A percentile compares a stretch with the other conserved stretches of the same genome.
These are phyloP conservation scores for Trichopoda pennipes DNA, from an alignment of 2,888 invertebrate genomes.

Conservation along the genomic window DNA sequence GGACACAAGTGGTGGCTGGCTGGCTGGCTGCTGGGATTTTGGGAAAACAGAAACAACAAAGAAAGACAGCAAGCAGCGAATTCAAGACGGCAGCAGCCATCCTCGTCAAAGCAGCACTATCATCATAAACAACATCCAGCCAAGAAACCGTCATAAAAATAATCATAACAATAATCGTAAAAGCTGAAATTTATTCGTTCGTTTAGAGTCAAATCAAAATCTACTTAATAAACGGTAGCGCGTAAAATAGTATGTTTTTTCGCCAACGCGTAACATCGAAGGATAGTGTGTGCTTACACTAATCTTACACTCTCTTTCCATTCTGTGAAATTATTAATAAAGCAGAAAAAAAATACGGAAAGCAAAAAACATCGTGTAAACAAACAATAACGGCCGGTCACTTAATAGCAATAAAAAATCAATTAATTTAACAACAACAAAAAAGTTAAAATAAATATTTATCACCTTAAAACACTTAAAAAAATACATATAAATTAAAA, in stretches of 20 bases:
- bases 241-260: conserved; percentile 42
- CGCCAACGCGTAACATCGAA: conserved; percentile 29
- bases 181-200: conserved; percentile 70
- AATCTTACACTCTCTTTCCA: conserved; percentile 28
- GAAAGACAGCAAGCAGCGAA: conserved; percentile 53
- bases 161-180: conserved; percentile 80
- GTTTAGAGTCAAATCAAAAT: conserved; percentile 63
- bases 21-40: conserved; percentile 67
- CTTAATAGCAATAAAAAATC: conserved; percentile 57
- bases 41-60: conserved; percentile 52
- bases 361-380: conserved; percentile 47
- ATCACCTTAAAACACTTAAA: conserved; percentile 13
- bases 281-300: conserved; percentile 11
- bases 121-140: conserved; percentile 47
- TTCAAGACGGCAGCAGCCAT: conserved; percentile 70
- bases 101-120: conserved; percentile 49
- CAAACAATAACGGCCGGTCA: conserved; percentile 59
- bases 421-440: conserved; percentile 33
- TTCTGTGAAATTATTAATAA: conserved; percentile 32
- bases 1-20: conserved; percentile 65
- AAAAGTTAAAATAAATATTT: conserved; percentile 31
- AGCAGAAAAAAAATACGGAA: conserved; percentile 37
- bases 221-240: conserved; percentile 63
- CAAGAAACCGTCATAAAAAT: conserved; percentile 74
- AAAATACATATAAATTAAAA: conserved; percentile 29